phyloP scores from a whole-genome alignment of 2,797 vertebrate species.

The Paratrypauchen microcephalus region DNA sequence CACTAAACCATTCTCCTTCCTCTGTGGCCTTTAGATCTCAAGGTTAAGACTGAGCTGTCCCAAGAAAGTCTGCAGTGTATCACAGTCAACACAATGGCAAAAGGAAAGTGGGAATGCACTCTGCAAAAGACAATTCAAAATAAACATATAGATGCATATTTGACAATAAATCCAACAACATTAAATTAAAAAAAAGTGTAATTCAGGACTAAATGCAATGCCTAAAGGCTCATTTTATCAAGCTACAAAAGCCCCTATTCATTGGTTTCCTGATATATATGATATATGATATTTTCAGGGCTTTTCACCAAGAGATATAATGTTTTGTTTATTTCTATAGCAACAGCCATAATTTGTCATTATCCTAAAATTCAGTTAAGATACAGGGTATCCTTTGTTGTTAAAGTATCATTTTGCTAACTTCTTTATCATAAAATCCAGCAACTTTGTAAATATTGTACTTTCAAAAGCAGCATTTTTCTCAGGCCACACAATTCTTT shows the following conservation, averaged over 20 bases:
- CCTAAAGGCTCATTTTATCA: neutral
- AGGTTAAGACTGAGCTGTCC: conserved; percentile 85
- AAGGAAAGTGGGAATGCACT: conserved; percentile 44
- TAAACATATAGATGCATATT: neutral
- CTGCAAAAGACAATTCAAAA: neutral
- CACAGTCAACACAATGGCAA: conserved; percentile 59
- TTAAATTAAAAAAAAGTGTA: neutral
- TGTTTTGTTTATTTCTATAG: no score
- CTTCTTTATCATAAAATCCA: neutral
- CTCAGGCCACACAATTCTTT: neutral
- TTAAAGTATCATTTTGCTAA: neutral
- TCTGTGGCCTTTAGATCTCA: conserved; percentile 69
- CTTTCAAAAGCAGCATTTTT: neutral
- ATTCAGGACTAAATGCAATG: neutral
- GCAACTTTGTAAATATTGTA: neutral
- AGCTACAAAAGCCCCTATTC: neutral
- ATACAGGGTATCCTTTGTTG: neutral
- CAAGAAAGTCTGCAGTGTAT: conserved; percentile 66
- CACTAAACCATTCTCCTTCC: conserved; percentile 29
- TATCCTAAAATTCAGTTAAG: no score
- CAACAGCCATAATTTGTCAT: no score
- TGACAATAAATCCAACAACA: neutral
- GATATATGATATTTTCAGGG: no score
- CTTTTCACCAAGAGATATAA: no score
- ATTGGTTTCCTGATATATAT: no score